A percentile compares a stretch with the other conserved stretches of the same genome.
These are phyloP conservation scores for Eupithecia subfuscata DNA, from an alignment of 2,888 invertebrate species.

Conservation along the genomic window DNA sequence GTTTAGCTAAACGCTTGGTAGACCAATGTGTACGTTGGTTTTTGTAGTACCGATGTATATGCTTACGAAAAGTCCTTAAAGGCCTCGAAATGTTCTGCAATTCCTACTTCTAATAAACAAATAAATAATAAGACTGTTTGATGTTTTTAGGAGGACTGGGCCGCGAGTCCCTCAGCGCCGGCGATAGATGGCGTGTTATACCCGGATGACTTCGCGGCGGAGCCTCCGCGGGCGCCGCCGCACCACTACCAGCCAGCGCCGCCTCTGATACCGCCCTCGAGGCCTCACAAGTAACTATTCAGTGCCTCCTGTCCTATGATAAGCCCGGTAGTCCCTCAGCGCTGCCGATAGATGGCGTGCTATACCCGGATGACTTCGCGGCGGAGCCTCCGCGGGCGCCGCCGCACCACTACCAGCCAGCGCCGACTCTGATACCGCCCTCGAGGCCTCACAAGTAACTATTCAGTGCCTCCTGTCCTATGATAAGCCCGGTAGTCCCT, in stretches of 20 bases:
- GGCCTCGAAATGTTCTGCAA: too few species aligned
- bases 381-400: conserved; percentile 80
- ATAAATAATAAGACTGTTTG: background rate
- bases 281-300: conserved; percentile 57
- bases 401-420: conserved; percentile 69
- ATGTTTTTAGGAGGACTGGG: conserved; percentile 68
- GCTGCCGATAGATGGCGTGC: conserved; percentile 80
- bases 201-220: conserved; percentile 85
- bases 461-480: too few species aligned
- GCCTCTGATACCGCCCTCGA: conserved; percentile 74
- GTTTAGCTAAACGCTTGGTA: too few species aligned
- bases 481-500: conserved; percentile 56
- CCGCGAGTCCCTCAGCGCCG: conserved; percentile 69
- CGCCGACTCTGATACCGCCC: conserved; percentile 75
- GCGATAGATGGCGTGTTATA: conserved; percentile 83
- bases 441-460: conserved; percentile 61
- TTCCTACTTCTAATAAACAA: background rate
- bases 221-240: conserved; percentile 78
- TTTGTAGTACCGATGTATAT: too few species aligned
- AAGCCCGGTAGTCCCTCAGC: conserved; percentile 63
- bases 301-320: too few species aligned
- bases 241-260: conserved; percentile 71
- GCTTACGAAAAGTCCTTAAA: too few species aligned
- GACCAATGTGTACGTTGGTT: too few species aligned
- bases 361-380: conserved; percentile 86